These are phyloP conservation scores for Lithodes maja DNA, from an alignment of 2,888 invertebrate species.

Conservation along the genomic window DNA sequence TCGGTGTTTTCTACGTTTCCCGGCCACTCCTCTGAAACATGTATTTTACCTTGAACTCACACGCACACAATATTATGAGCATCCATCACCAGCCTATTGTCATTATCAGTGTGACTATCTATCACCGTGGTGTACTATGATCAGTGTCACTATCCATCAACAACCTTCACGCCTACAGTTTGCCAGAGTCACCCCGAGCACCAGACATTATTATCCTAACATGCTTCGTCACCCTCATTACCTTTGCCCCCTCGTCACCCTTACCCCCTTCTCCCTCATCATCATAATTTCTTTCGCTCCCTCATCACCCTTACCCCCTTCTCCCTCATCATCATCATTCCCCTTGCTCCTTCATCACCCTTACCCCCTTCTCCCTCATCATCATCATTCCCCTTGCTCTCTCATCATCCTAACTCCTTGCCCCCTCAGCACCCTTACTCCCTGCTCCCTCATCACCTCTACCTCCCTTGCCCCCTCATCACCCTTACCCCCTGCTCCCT, in stretches of 20 bases:
- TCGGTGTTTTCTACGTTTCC: no score
- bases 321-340: background rate
- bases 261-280: background rate
- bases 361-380: background rate
- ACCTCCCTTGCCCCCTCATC: background rate
- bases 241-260: background rate
- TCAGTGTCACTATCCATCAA: background rate
- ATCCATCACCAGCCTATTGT: background rate
- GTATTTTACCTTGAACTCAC: no score
- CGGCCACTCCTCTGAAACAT: no score
- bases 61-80: no score
- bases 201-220: background rate
- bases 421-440: background rate
- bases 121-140: background rate
- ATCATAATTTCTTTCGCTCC: background rate
- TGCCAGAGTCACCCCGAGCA: background rate
- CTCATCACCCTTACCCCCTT: background rate
- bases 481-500: background rate
- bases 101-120: background rate
- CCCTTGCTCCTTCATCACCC: background rate
- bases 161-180: background rate
- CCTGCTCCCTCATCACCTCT: background rate
- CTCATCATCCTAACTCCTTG: background rate
- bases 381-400: background rate
- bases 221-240: background rate